A percentile compares a stretch with the other conserved stretches of the same genome.
These are phyloP conservation scores for Folsomia manolachei DNA, from an alignment of 2,888 invertebrate genomes.

Conservation along the genomic window DNA sequence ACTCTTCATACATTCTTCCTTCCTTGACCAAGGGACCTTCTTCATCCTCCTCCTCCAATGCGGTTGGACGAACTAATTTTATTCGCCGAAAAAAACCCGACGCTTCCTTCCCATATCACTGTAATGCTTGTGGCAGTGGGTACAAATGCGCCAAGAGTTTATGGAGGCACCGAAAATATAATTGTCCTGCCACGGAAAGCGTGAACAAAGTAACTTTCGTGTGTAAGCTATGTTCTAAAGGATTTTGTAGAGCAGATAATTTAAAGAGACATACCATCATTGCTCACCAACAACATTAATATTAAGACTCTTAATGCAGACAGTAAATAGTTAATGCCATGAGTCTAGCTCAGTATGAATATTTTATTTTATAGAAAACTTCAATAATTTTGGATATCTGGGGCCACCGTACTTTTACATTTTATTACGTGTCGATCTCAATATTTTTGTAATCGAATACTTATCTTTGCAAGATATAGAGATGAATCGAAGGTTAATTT, in stretches of 20 bases:
- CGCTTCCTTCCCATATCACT: neutral
- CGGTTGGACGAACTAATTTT: neutral
- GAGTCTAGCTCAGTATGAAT: too few relatives aligned
- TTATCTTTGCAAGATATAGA: too few relatives aligned
- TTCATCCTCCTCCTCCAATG: neutral
- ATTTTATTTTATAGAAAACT: too few relatives aligned
- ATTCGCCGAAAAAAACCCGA: neutral
- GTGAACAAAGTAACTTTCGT: neutral
- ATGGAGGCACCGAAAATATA: neutral
- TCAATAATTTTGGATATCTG: too few relatives aligned
- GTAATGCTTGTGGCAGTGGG: neutral
- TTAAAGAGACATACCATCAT: neutral
- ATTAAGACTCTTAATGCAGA: too few relatives aligned
- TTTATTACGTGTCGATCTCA: too few relatives aligned
- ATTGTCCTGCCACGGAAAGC: neutral
- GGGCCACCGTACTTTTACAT: too few relatives aligned
- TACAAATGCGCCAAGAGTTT: neutral
- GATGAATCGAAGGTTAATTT: too few relatives aligned
- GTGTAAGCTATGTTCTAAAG: neutral
- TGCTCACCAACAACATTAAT: neutral
- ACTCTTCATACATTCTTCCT: too few relatives aligned
- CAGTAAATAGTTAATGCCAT: too few relatives aligned
- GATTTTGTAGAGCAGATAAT: neutral
- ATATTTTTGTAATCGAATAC: too few relatives aligned
- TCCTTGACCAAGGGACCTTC: neutral